Base-by-base conservation (phyloP, 2,888 invertebrate genomes). In the Apamea anceps region DNA sequence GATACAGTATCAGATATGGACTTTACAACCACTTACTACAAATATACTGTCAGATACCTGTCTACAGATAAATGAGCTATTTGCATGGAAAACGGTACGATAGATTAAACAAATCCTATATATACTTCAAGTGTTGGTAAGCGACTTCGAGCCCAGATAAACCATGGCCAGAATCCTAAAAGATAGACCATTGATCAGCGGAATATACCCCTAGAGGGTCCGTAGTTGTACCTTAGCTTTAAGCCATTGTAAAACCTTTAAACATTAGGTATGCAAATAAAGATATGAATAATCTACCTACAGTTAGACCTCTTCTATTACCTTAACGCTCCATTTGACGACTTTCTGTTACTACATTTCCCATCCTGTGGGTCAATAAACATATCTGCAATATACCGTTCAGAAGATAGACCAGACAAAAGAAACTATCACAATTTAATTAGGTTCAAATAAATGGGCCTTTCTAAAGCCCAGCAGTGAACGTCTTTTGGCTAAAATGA, bases 1-100 rank as follows among this genome's bases (percentile, higher is more conserved):
- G 85, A 87, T 85, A 85, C 32, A 51, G 15, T 85, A 85, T 85
- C 85, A 75, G 85, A 80, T 75, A 84, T 66, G 74, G 65, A 72
- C 54, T 87, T 85, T 77, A 85, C 75, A 73, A 75, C 80, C 45
- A 54, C 80, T 75, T 66, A 87, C 60, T 63, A 66, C 84, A 76
- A 74, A 83, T 62, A 75, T 5, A 37, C 66, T 67, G 51, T 5
- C 37, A 71, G 75, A 75, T 82, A 86, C 32, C 18, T n/a, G 13
- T 72, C 18, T 54, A 48, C 28, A 75, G 84, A 77, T 77, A 71
- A 81, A 79, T 51, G 13, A 57, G 62, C 54, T 60, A 73, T 70
- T 70, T 60, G 13, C 48, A 79, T 73, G 25, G 42, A 65, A 73
- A 85, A 73, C 18, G n/a, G 32, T 63, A n/a, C 18, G 18, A 73